A percentile compares a stretch with the other conserved stretches of the same genome.
Conservation (phyloP, 2,888 invertebrate genomes). For the Pyrrhosoma nymphula region DNA sequence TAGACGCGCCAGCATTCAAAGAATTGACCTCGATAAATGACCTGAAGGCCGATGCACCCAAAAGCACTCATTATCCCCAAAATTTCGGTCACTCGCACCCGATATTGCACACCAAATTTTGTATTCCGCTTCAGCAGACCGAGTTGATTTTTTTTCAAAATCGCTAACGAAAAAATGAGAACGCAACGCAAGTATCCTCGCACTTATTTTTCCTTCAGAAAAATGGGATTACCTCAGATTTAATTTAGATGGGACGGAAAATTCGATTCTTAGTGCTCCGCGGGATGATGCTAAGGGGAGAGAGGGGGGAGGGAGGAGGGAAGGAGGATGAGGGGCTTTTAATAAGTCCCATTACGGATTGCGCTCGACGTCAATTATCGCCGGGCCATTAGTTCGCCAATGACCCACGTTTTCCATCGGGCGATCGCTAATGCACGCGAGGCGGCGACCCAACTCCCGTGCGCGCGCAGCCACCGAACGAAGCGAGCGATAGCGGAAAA, state of each 20-base stretch:
- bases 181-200: not conserved
- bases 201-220: not conserved
- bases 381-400: slow-evolving; percentile 27
- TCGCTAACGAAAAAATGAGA: not conserved
- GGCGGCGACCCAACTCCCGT: not conserved
- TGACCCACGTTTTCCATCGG: slow-evolving; percentile 26
- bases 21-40: too few relatives aligned
- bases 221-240: slow-evolving; percentile 6
- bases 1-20: too few relatives aligned
- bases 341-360: slow-evolving; percentile 16
- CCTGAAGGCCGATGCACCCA: not conserved
- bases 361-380: not conserved
- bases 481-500: not conserved
- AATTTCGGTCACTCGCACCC: not conserved
- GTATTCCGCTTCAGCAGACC: not conserved
- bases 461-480: not conserved
- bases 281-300: not conserved
- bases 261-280: not conserved
- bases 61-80: not conserved
- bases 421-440: slow-evolving; percentile 12
- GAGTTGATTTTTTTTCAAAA: not conserved
- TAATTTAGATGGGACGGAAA: not conserved
- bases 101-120: not conserved
- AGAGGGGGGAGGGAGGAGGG: too few relatives aligned
- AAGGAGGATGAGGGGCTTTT: not conserved